Percentiles rank a stretch among this genome's conserved stretches.
Evolutionary conservation across 2,797 vertebrate genomes (phyloP).

Genomic region (Acridotheres tristis): DNA sequence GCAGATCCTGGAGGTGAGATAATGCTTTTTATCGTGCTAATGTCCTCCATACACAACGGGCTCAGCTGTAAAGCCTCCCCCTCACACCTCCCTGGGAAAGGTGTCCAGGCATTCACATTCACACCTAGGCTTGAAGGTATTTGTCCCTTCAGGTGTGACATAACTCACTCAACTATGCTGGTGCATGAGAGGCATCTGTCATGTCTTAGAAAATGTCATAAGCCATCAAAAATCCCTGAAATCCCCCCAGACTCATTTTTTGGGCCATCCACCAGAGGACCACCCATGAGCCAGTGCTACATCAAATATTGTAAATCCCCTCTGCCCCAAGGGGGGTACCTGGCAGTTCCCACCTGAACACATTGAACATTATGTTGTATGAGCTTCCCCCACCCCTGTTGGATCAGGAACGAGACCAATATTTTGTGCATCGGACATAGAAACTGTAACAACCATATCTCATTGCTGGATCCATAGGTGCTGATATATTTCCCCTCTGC

Average conservation of each 20-base stretch:
- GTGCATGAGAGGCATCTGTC: neutral
- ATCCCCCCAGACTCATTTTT: neutral
- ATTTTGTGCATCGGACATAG: rapidly evolving
- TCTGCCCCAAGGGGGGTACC: neutral
- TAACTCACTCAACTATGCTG: neutral
- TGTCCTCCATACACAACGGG: neutral
- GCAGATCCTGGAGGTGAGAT: neutral
- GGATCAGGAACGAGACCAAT: neutral
- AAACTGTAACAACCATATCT: neutral
- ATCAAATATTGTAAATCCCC: neutral
- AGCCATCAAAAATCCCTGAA: neutral
- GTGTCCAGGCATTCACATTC: neutral
- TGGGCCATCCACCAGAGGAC: neutral
- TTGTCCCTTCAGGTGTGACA: neutral
- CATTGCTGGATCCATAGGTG: neutral
- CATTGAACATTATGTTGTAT: neutral
- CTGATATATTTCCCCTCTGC: neutral
- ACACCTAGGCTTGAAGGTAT: neutral
- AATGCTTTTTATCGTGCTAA: neutral
- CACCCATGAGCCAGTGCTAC: neutral
- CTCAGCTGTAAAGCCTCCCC: neutral
- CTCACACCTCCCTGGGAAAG: neutral
- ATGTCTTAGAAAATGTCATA: neutral
- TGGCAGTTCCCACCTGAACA: neutral
- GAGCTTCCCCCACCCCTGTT: neutral